Evolutionary conservation across 2,888 invertebrate species (phyloP).

Genomic region (Papilio demoleus): DNA sequence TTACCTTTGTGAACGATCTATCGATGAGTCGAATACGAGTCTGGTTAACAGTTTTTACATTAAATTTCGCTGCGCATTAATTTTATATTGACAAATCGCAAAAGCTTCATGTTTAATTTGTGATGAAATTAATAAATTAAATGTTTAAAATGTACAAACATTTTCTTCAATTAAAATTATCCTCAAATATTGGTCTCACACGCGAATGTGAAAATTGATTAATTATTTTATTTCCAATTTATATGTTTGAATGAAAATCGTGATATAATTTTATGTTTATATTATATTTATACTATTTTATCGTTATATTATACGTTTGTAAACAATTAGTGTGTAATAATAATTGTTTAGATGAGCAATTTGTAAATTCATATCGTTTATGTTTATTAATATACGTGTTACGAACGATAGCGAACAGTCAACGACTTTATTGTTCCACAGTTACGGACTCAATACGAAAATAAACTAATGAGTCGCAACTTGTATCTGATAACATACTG

Average conservation of each 20-base stretch:
- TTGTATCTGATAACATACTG: slow-evolving; percentile 45
- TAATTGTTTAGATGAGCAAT: background rate
- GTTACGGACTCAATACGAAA: slow-evolving; percentile 58
- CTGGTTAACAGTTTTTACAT: background rate
- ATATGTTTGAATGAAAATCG: too few relatives aligned
- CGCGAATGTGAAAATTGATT: too few relatives aligned
- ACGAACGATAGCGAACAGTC: slow-evolving; percentile 53
- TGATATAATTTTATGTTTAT: too few relatives aligned
- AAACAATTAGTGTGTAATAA: background rate
- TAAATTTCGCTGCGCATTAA: slow-evolving; percentile 12
- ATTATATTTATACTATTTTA: background rate
- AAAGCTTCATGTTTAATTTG: background rate
- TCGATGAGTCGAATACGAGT: too few relatives aligned
- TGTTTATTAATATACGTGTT: slow-evolving; percentile 26
- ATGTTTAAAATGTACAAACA: background rate
- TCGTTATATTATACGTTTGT: background rate
- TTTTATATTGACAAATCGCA: slow-evolving; percentile 4
- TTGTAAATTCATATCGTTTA: slow-evolving; percentile 16
- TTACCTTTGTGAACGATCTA: too few relatives aligned
- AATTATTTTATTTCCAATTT: too few relatives aligned
- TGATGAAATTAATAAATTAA: background rate
- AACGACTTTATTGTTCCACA: slow-evolving; percentile 61
- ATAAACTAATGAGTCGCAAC: slow-evolving; percentile 60
- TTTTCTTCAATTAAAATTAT: background rate
- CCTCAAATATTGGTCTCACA: too few relatives aligned